phyloP scores from a whole-genome alignment of 2,113 vertebrate species.

The Rhodinocichla rosea region DNA sequence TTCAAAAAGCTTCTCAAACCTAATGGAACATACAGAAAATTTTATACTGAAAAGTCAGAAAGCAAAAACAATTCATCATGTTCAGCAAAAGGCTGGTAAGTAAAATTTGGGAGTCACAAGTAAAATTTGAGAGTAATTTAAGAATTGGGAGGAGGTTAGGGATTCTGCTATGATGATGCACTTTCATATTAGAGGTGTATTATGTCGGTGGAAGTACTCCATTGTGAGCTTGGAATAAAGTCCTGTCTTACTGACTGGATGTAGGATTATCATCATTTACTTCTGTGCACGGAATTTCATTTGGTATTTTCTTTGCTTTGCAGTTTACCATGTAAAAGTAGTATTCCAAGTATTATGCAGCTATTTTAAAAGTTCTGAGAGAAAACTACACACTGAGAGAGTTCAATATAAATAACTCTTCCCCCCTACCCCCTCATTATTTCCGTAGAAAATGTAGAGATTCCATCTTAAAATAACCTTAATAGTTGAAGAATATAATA shows the following conservation, averaged over 20 bases:
- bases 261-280: neutral
- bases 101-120: neutral
- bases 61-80: neutral
- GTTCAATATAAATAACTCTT: neutral
- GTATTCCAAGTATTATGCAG: neutral
- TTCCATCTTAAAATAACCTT: neutral
- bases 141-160: neutral
- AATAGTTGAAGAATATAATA: neutral
- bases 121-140: neutral
- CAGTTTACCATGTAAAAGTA: neutral
- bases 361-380: neutral
- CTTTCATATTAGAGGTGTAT: fast-evolving
- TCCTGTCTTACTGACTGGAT: neutral
- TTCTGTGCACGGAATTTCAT: neutral
- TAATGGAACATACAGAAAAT: neutral
- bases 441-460: neutral
- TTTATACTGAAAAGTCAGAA: neutral
- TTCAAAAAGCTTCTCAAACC: neutral
- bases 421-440: neutral
- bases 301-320: neutral
- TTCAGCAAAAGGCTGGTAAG: neutral
- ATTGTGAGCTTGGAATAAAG: neutral
- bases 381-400: neutral
- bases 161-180: neutral
- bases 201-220: neutral